phyloP scores from a whole-genome alignment of 1,140 invertebrate genomes.

The Chionoecetes opilio region DNA sequence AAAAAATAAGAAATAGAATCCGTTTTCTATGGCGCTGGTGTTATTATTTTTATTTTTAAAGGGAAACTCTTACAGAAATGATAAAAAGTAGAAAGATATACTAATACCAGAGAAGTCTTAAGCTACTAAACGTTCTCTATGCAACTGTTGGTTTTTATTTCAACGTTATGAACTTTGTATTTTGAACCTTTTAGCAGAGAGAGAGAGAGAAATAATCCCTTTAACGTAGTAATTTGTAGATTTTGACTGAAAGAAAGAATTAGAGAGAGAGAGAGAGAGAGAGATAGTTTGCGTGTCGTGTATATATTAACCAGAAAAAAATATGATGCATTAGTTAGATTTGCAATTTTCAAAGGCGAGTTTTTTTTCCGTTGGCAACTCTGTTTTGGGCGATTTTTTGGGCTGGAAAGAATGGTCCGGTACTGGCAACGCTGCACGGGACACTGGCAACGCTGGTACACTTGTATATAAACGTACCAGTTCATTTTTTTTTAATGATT shows the following conservation, averaged over 20 bases:
- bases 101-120: background rate
- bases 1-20: background rate
- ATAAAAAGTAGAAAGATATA: background rate
- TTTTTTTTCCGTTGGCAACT: background rate
- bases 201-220: background rate
- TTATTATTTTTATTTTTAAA: background rate
- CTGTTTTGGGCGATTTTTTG: background rate
- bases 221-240: background rate
- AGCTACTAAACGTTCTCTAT: background rate
- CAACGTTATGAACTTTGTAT: background rate
- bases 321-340: background rate
- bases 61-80: background rate
- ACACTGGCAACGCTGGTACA: background rate
- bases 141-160: conserved; percentile 20
- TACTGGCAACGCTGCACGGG: background rate
- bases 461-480: background rate
- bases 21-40: background rate
- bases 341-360: background rate
- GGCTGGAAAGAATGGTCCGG: background rate
- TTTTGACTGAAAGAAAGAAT: background rate
- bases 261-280: background rate
- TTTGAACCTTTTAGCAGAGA: background rate
- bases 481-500: background rate
- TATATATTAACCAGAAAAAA: background rate
- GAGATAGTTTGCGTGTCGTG: background rate